A percentile compares a stretch with the other conserved stretches of the same genome.
phyloP scores from a whole-genome alignment of 2,113 vertebrate genomes.

The Deroptyus accipitrinus region DNA sequence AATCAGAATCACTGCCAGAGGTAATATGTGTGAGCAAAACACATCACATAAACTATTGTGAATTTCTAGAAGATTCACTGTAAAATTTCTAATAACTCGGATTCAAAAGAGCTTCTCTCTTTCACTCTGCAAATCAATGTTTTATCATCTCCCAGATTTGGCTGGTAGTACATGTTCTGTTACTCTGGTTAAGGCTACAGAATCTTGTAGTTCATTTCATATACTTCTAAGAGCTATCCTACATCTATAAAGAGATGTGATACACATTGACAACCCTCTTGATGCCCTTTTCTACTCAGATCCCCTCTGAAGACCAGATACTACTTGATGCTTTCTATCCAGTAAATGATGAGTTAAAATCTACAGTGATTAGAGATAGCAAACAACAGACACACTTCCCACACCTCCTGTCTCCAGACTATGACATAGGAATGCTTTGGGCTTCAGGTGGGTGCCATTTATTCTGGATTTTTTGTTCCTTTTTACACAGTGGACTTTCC shows the following conservation, averaged over 20 bases:
- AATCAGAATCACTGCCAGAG: background rate
- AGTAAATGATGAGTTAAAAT: background rate
- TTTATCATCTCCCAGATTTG: background rate
- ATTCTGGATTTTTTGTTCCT: background rate
- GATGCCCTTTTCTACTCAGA: background rate
- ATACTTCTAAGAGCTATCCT: rapidly evolving
- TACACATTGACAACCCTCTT: background rate
- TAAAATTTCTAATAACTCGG: background rate
- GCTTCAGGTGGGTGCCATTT: background rate
- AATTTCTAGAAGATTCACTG: background rate
- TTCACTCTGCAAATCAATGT: background rate
- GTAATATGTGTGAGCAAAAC: background rate
- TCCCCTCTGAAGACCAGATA: background rate
- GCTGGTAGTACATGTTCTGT: background rate
- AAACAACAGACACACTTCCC: background rate
- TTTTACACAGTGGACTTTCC: background rate
- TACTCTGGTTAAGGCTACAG: background rate
- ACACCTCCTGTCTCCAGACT: background rate
- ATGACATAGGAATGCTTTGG: background rate
- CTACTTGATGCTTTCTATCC: background rate
- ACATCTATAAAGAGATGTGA: background rate
- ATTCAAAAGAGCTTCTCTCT: background rate
- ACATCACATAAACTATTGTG: background rate
- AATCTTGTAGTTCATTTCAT: background rate
- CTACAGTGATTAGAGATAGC: background rate